Evolutionary conservation across 1,140 invertebrate genomes (phyloP).

Genomic region (Drosophila pseudoananassae): DNA sequence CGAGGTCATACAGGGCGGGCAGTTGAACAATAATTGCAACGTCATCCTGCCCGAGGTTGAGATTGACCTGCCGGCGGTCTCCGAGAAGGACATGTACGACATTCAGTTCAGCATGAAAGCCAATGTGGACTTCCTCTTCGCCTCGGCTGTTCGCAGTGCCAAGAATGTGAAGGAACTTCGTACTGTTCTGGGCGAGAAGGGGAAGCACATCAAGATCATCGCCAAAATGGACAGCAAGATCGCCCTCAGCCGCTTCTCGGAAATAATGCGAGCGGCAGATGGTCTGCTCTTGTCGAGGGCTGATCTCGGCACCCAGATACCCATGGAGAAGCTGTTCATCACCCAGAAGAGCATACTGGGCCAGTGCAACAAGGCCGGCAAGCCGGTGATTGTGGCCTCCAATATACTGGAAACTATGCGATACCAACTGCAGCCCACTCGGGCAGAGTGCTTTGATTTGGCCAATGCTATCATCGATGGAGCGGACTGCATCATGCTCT

Average conservation of each 20-base stretch:
- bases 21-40: constrained; percentile 96
- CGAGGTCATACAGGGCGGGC: constrained; percentile 97
- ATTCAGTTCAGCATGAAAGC: constrained; percentile 97
- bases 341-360: constrained; percentile 98
- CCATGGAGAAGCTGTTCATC: constrained; percentile 98
- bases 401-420: constrained; percentile 99
- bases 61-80: constrained; percentile 98
- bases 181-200: constrained; percentile 94
- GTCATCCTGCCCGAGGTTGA: constrained; percentile 97
- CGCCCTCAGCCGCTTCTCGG: constrained; percentile 96
- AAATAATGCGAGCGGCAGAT: constrained; percentile 96
- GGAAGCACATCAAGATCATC: constrained; percentile 96
- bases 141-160: constrained; percentile 98
- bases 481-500: constrained; percentile 98
- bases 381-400: constrained; percentile 98
- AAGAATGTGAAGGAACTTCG: constrained; percentile 95
- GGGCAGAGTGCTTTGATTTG: constrained; percentile 97
- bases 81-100: constrained; percentile 98
- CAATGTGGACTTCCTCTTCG: constrained; percentile 98
- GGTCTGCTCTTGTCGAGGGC: constrained; percentile 98
- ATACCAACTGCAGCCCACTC: constrained; percentile 96
- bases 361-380: constrained; percentile 94
- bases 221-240: constrained; percentile 99
- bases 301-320: constrained; percentile 98
- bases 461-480: constrained; percentile 98